These are phyloP conservation scores for Anableps anableps DNA, from an alignment of 2,797 vertebrate genomes.

Conservation along the genomic window DNA sequence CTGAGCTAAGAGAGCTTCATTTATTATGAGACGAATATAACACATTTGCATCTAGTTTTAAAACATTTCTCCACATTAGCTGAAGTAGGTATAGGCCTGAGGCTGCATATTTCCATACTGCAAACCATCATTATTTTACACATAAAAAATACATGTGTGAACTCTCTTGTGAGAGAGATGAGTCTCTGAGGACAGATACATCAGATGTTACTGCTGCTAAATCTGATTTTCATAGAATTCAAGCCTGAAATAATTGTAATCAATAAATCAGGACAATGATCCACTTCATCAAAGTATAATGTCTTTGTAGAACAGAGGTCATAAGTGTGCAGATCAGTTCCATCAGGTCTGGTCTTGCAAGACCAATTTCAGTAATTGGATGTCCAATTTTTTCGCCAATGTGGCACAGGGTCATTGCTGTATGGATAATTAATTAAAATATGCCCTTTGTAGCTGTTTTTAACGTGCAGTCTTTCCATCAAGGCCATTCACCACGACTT, in stretches of 20 bases:
- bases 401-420: conserved; percentile 35
- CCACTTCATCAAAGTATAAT: conserved; percentile 48
- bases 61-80: conserved; percentile 17
- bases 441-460: conserved; percentile 43
- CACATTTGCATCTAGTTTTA: not conserved
- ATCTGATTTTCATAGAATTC: conserved; percentile 42
- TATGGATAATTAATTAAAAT: conserved; percentile 43
- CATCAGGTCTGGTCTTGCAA: conserved; percentile 49
- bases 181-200: conserved; percentile 17
- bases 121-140: conserved; percentile 25
- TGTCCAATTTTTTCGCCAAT: conserved; percentile 48
- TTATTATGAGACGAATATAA: conserved; percentile 16
- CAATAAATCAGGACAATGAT: conserved; percentile 11
- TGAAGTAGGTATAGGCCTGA: not conserved
- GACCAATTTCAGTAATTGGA: conserved; percentile 73
- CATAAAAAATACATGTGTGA: conserved; percentile 20
- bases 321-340: conserved; percentile 38
- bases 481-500: conserved; percentile 16
- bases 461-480: not conserved
- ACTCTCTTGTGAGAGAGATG: conserved; percentile 20
- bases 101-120: conserved; percentile 39
- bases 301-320: conserved; percentile 38
- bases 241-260: conserved; percentile 34
- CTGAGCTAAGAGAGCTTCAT: not conserved
- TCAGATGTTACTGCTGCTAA: conserved; percentile 7